Conservation (phyloP, 2,797 vertebrate species). For the Pangasius djambal region DNA sequence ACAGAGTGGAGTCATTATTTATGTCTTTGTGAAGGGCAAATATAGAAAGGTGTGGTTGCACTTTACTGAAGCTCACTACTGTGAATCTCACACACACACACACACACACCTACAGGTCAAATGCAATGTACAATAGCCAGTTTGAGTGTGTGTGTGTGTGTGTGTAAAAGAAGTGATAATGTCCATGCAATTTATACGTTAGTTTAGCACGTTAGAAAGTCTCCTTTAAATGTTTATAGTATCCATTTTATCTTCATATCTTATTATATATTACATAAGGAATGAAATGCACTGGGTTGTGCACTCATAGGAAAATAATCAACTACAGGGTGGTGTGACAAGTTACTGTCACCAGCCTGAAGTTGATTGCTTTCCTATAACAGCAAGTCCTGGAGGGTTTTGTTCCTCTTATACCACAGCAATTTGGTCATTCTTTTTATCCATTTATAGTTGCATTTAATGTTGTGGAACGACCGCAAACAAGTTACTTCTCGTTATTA, state of each 20-base stretch:
- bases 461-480: too few species aligned
- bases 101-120: conserved; percentile 31
- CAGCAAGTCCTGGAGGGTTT: background rate
- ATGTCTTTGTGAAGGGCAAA: conserved; percentile 62
- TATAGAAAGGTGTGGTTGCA: conserved; percentile 55
- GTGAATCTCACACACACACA: conserved; percentile 49
- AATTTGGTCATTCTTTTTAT: too few species aligned
- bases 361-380: background rate
- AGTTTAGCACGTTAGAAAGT: background rate
- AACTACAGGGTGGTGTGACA: background rate
- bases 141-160: conserved; percentile 20
- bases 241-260: background rate
- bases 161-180: conserved; percentile 3
- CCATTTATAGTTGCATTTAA: background rate
- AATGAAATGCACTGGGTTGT: background rate
- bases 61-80: conserved; percentile 47
- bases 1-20: conserved; percentile 56
- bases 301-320: background rate
- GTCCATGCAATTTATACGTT: background rate
- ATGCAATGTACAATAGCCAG: background rate
- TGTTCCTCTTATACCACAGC: background rate
- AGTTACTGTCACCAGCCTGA: background rate
- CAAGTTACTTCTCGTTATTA: background rate
- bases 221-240: background rate
- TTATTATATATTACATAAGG: background rate